Percentiles rank a stretch among this genome's conserved stretches.
These are phyloP conservation scores for Halichondria panicea DNA, from an alignment of 37 sponge, comb jelly and placozoan genomes.

Conservation along the genomic window DNA sequence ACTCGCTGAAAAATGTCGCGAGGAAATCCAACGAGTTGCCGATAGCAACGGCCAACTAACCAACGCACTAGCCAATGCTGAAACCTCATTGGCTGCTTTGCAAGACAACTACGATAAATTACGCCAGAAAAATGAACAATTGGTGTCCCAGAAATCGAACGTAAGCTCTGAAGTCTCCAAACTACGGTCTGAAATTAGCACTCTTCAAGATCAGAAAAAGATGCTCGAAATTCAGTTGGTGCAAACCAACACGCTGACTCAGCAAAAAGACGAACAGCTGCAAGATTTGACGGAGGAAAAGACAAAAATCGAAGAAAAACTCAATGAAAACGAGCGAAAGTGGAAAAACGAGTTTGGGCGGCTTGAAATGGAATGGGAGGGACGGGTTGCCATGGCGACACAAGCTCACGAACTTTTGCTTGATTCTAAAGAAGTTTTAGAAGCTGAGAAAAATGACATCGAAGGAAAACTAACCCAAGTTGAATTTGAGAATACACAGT, in stretches of 20 bases:
- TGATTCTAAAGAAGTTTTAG: constrained; percentile 8
- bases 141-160: constrained; percentile 5
- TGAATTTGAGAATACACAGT: neutral
- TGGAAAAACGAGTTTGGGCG: constrained; percentile 20
- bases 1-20: constrained; percentile 16
- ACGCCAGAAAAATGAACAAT: constrained; percentile 7
- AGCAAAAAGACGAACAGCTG: constrained; percentile 7
- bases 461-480: constrained; percentile 4
- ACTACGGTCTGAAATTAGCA: constrained; percentile 13
- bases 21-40: neutral
- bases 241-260: constrained; percentile 16
- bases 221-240: constrained; percentile 13
- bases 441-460: constrained; percentile 5
- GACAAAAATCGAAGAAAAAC: constrained; percentile 6
- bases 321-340: neutral
- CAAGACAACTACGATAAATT: neutral
- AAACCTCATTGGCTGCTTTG: constrained; percentile 14
- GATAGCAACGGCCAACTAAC: neutral
- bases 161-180: constrained; percentile 1
- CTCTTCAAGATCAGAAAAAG: constrained; percentile 35
- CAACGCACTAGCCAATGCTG: neutral
- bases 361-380: constrained; percentile 31
- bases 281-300: neutral
- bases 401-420: neutral
- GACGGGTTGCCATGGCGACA: constrained; percentile 2